phyloP scores from a whole-genome alignment of 2,888 invertebrate genomes.

The Flexamia atlantica region DNA sequence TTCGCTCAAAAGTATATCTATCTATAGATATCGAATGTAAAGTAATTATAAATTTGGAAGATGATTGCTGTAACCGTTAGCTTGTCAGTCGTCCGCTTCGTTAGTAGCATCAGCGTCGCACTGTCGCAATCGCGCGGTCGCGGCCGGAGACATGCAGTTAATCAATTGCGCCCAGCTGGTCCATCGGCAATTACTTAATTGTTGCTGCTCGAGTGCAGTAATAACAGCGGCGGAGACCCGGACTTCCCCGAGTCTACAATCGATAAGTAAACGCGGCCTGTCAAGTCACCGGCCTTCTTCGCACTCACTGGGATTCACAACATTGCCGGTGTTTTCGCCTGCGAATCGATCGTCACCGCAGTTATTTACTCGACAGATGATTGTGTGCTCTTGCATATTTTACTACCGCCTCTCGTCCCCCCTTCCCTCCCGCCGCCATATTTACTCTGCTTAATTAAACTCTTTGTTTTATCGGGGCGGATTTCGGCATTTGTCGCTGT shows the following conservation, averaged over 20 bases:
- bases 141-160: constrained; percentile 17
- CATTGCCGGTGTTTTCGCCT: neutral
- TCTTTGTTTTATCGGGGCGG: neutral
- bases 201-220: neutral
- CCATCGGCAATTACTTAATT: constrained; percentile 35
- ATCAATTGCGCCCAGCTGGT: constrained; percentile 7
- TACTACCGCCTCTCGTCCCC: neutral
- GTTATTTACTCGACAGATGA: neutral
- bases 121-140: neutral
- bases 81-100: too few relatives aligned
- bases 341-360: neutral
- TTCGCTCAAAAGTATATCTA: too few relatives aligned
- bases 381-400: neutral
- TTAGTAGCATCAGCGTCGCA: too few relatives aligned
- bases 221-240: neutral
- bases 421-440: neutral
- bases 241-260: too few relatives aligned
- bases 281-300: too few relatives aligned
- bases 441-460: neutral
- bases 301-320: too few relatives aligned
- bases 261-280: too few relatives aligned
- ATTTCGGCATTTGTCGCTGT: neutral
- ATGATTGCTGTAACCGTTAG: too few relatives aligned
- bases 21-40: too few relatives aligned
- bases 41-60: too few relatives aligned